Conservation (phyloP, 2,888 invertebrate genomes). For the Tanytarsus gracilentus region DNA sequence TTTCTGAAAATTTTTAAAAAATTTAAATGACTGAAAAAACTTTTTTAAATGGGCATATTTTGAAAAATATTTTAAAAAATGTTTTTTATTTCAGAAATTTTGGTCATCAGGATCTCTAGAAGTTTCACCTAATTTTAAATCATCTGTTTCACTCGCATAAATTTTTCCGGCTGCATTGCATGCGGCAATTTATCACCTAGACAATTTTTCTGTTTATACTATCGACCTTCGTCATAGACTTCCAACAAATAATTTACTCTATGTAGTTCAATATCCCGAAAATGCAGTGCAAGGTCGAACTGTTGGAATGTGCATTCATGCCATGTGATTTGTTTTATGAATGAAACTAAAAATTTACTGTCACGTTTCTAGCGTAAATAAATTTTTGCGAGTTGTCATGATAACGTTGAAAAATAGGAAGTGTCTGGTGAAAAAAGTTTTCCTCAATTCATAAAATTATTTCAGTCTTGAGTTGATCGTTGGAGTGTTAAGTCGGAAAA, state of each 20-base stretch:
- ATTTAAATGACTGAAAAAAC: too few relatives aligned
- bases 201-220: neutral
- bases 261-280: neutral
- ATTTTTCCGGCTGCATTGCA: too few relatives aligned
- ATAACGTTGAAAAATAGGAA: neutral
- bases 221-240: neutral
- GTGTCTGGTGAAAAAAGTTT: neutral
- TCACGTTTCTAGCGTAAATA: slow-evolving; percentile 1
- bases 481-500: neutral
- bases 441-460: neutral
- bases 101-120: too few relatives aligned
- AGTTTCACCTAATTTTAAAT: too few relatives aligned
- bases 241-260: neutral
- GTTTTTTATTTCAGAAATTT: too few relatives aligned
- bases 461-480: slow-evolving; percentile 1
- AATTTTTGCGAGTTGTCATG: neutral
- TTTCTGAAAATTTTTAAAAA: too few relatives aligned
- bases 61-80: too few relatives aligned
- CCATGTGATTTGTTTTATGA: slow-evolving; percentile 5
- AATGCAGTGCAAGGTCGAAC: slow-evolving; percentile 8
- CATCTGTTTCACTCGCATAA: too few relatives aligned
- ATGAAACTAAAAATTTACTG: neutral
- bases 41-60: too few relatives aligned
- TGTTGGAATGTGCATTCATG: neutral
- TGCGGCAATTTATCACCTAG: neutral